These are phyloP conservation scores for Syritta pipiens DNA, from an alignment of 2,888 invertebrate genomes.

Conservation along the genomic window DNA sequence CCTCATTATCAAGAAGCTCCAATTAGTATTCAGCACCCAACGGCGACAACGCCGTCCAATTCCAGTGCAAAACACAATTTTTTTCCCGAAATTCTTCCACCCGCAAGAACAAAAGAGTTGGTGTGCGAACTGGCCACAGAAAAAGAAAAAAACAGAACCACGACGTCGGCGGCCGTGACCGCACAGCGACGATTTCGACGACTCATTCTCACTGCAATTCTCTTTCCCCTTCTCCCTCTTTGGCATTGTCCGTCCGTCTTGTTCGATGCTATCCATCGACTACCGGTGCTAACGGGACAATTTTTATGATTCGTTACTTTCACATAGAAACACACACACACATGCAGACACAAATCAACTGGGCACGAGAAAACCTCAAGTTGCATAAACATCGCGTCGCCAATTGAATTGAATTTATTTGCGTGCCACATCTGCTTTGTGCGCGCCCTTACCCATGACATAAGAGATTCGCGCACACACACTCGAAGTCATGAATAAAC, in stretches of 20 bases:
- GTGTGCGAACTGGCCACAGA: conserved; percentile 28
- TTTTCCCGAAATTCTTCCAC: background rate
- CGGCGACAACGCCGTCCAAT: background rate
- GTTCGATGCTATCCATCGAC: conserved; percentile 32
- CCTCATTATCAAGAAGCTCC: background rate
- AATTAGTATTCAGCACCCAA: background rate
- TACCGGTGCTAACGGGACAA: conserved; percentile 55
- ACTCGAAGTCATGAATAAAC: conserved; percentile 29
- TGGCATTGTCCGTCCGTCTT: conserved; percentile 1
- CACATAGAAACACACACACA: conserved; percentile 27
- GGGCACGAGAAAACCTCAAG: conserved; percentile 51
- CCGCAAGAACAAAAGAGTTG: conserved; percentile 51
- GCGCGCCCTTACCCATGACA: conserved; percentile 47
- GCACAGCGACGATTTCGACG: background rate
- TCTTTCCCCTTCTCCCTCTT: no score
- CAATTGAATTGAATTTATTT: conserved; percentile 63
- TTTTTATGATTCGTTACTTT: conserved; percentile 53
- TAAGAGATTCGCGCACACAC: conserved; percentile 18
- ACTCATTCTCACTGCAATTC: conserved; percentile 14
- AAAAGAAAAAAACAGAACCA: no score
- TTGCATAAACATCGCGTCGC: conserved; percentile 58
- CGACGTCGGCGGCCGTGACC: no score
- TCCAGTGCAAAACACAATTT: background rate
- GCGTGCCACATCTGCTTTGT: conserved; percentile 65
- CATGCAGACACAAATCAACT: conserved; percentile 16